Conservation (phyloP, 1,140 invertebrate genomes). For the Calosoma granatense region DNA sequence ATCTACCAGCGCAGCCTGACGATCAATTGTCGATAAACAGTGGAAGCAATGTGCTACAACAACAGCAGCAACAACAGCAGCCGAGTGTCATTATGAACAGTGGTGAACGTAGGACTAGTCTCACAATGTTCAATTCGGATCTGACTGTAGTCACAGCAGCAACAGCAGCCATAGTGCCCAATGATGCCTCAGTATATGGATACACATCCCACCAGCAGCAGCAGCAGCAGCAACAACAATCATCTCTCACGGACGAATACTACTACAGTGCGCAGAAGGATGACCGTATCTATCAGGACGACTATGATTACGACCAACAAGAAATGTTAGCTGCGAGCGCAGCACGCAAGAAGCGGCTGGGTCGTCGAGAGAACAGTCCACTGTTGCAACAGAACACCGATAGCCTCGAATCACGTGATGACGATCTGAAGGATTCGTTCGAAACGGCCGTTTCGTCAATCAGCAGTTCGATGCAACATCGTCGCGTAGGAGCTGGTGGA, state of each 20-base stretch:
- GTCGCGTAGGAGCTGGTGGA: constrained; percentile 25
- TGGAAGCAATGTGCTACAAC: background rate
- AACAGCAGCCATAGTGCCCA: background rate
- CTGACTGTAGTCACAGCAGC: background rate
- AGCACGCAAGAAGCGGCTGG: constrained; percentile 26
- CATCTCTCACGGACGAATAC: constrained; percentile 14
- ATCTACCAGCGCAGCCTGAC: constrained; percentile 25
- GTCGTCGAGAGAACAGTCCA: constrained; percentile 32
- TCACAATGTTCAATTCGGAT: background rate
- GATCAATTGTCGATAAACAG: background rate
- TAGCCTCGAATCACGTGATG: constrained; percentile 44
- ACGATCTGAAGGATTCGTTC: constrained; percentile 47
- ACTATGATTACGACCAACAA: constrained; percentile 31
- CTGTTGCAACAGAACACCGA: constrained; percentile 39
- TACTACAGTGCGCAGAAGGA: constrained; percentile 19
- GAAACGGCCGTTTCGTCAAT: constrained; percentile 47
- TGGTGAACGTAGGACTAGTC: constrained; percentile 16
- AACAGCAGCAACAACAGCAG: constrained; percentile 15
- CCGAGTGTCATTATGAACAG: constrained; percentile 23
- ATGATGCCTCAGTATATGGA: background rate
- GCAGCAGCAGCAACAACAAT: background rate
- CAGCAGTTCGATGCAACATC: constrained; percentile 31
- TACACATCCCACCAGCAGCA: background rate
- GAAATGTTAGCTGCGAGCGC: constrained; percentile 14
- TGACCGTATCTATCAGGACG: constrained; percentile 31